These are phyloP conservation scores for Drosophila seguyi DNA, from an alignment of 1,140 invertebrate species.

Conservation along the genomic window DNA sequence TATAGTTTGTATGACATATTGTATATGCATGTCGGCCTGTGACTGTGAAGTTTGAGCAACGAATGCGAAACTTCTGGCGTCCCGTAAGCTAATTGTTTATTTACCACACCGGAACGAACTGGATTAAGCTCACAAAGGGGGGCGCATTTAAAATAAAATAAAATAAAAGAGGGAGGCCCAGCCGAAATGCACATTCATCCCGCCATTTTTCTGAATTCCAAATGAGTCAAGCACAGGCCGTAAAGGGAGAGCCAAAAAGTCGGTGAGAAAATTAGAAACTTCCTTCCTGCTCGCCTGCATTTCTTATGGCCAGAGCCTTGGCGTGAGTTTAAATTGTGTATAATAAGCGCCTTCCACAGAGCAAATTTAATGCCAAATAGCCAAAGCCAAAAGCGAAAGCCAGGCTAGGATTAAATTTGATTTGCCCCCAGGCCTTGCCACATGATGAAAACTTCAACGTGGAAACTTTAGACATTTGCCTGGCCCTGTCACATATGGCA, in stretches of 20 bases:
- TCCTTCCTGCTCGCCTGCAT: conserved; percentile 50
- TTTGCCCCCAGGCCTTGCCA: conserved; percentile 50
- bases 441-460: conserved; percentile 53
- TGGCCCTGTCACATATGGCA: conserved; percentile 57
- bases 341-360: conserved; percentile 26
- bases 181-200: conserved; percentile 27
- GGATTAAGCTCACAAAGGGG: conserved; percentile 34
- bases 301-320: conserved; percentile 41
- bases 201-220: conserved; percentile 35
- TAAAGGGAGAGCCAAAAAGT: conserved; percentile 15
- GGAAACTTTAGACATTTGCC: conserved; percentile 53
- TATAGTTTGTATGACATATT: conserved; percentile 35
- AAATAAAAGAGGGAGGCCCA: neutral
- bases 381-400: neutral
- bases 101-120: conserved; percentile 63
- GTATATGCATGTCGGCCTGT: conserved; percentile 22
- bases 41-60: conserved; percentile 66
- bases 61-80: conserved; percentile 43
- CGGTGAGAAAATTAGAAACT: conserved; percentile 47
- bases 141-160: conserved; percentile 24
- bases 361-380: conserved; percentile 32
- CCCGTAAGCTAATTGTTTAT: conserved; percentile 65
- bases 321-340: conserved; percentile 51
- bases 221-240: conserved; percentile 14
- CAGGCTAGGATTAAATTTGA: conserved; percentile 60